These are phyloP conservation scores for Anoplius nigerrimus DNA, from an alignment of 2,888 invertebrate genomes.

Conservation along the genomic window DNA sequence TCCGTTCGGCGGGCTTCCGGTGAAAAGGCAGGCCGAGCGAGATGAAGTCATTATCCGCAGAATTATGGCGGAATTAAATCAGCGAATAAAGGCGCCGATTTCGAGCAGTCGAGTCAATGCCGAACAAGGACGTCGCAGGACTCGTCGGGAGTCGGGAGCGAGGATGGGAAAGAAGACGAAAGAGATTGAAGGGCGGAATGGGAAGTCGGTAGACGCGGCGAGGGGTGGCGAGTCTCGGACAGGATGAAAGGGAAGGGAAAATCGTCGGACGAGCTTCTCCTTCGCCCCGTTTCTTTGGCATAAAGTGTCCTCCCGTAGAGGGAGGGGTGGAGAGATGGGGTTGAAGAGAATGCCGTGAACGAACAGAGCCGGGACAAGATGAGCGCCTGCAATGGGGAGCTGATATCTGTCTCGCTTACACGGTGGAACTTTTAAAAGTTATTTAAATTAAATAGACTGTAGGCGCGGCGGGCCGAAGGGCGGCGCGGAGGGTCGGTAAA, in stretches of 20 bases:
- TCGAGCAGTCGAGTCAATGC: constrained; percentile 15
- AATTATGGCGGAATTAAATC: constrained; percentile 58
- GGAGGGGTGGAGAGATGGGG: constrained; percentile 3
- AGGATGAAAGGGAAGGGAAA: constrained; percentile 15
- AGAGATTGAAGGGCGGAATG: neutral
- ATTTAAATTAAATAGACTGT: constrained; percentile 68
- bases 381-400: constrained; percentile 34
- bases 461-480: constrained; percentile 20
- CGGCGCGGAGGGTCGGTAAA: constrained; percentile 25
- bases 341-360: neutral
- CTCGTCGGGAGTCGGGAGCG: neutral
- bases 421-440: constrained; percentile 63
- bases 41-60: constrained; percentile 47
- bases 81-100: constrained; percentile 38
- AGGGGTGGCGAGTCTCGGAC: neutral
- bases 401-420: constrained; percentile 44
- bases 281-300: constrained; percentile 14
- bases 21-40: constrained; percentile 27
- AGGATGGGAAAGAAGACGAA: neutral
- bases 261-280: constrained; percentile 23
- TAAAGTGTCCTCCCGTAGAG: neutral
- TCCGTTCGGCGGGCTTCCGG: constrained; percentile 8
- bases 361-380: constrained; percentile 6
- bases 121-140: too few species aligned
- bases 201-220: neutral